Base-by-base conservation (phyloP, 1,140 invertebrate genomes). In the Notospermus geniculatus region DNA sequence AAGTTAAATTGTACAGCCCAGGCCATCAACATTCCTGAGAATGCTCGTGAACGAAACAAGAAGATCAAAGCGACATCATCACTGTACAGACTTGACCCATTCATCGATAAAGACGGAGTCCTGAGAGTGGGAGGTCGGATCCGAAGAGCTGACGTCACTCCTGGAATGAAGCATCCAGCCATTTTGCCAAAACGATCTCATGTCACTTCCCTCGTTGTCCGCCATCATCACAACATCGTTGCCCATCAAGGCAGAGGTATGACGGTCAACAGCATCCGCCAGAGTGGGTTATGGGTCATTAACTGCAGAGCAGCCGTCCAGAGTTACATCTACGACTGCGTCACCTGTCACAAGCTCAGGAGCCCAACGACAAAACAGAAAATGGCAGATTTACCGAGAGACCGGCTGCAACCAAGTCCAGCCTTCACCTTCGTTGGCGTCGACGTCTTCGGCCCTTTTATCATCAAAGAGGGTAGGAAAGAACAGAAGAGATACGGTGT, bases 191-290 rank as follows among this genome's bases (percentile, higher is more conserved):
- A 43, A 23, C 19, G 56, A 9, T 27, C 13, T 27, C 54, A 62
- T 61, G 45, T 65, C 15, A 43, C 54, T 15, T 2, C 28, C 41
- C 29, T 62, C 2, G 17, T 62, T 39, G 36, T 62, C 27, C 1
- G n/a, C 2, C 54, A 66, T 29, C 22, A 30, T 59, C 67, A 66
- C 55, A 23, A 58, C n/a, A 45, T 36, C 13, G 50, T 59, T 46
- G 28, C 32, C 19, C 67, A 69, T 57, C 64, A 66, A 56, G 67
- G 67, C 25, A 19, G 64, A 52, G 59, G 62, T 22, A 41, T 69
- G 30, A 69, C 60, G 19, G 17, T 64, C 2, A 63, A 62, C 32
- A 41, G 58, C 17, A 45, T 63, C 7, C 1, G 60, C 2, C 60
- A 50, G 2, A 50, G 22, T n/a, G 65, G 65, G 0, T 64, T 54